Base-by-base conservation (phyloP, 2,797 vertebrate species). In the Anniella stebbinsi region DNA sequence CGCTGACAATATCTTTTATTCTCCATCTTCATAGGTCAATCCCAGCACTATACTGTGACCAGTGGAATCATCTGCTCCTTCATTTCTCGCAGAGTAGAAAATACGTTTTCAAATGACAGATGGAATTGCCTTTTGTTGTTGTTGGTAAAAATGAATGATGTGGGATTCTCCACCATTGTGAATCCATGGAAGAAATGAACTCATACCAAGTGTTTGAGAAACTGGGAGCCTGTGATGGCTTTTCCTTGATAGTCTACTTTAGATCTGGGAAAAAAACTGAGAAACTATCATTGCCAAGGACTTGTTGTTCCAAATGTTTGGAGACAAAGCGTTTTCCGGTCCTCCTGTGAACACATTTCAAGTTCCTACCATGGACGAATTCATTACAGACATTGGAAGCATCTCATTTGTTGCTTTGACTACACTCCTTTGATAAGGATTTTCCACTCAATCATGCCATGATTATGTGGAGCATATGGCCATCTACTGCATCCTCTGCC, bases 21-120 rank as follows among this genome's bases (percentile, higher is more conserved):
- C 9, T 78, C 2, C 38, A 21, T 12, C 48, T 85, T 45, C 28
- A 15, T 3, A 96, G 95, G 80, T 0, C 66, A 38, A 86, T 0
- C 9, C 0, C 84, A 92, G 89, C 92, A 96, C 95, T 84, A 91
- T 88, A 3, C 84, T 96, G 93, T 96, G 96, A 87, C 72, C 23
- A 72, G 30, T 0, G 2, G 0, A 1, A 66, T 77, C 54, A 0
- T 0, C 36, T 69, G 87, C 41, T 45, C 7, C 0, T 0, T 33
- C 33, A 36, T 76, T 69, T 66, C 0, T 0, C 41, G 1, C 0
- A 1, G 72, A 2, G 2, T 0, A 76, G 69, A 3, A 70, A 0
- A 25, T 75, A 67, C 4, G 5, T 84, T 88, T 77, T n/a, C 38
- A 87, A 80, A 72, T 13, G 80, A 89, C 15, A 63, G n/a, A 10